Evolutionary conservation across 2,797 vertebrate species (phyloP).

Genomic region (Serranus cabrilla): DNA sequence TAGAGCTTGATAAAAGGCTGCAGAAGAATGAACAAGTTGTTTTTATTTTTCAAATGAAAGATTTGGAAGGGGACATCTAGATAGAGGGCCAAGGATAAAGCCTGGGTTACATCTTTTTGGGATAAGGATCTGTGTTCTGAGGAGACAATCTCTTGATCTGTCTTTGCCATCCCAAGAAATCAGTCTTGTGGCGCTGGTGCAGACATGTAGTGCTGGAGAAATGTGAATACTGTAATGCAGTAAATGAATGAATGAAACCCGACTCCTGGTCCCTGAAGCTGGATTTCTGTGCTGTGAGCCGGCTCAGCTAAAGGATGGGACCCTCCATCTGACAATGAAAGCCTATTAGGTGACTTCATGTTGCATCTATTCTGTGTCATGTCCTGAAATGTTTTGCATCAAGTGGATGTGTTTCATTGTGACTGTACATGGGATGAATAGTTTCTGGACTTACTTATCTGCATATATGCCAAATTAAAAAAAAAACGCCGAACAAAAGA

Average conservation of each 20-base stretch:
- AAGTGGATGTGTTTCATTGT: neutral
- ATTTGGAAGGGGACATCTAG: conserved; percentile 34
- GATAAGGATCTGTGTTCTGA: conserved; percentile 47
- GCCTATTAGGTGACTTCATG: conserved; percentile 4
- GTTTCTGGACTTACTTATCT: neutral
- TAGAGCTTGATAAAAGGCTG: conserved; percentile 21
- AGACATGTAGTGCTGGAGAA: neutral
- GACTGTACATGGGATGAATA: neutral
- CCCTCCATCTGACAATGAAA: neutral
- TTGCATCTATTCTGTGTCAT: neutral
- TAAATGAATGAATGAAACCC: conserved; percentile 5
- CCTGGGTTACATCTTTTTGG: conserved; percentile 19
- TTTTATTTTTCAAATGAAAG: conserved; percentile 41
- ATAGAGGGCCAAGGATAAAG: conserved; percentile 39
- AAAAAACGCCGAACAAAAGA: neutral
- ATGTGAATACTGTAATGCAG: neutral
- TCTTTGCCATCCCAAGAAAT: conserved; percentile 2
- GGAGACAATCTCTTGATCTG: conserved; percentile 33
- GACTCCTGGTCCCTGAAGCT: neutral
- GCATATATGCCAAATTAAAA: neutral
- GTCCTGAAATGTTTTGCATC: neutral
- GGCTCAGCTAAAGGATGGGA: neutral
- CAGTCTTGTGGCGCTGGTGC: neutral
- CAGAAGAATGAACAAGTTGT: neutral
- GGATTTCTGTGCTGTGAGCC: conserved; percentile 3